Conservation (phyloP, 30 jellyfish, hydroid and myxozoan species). For the Cassiopea xamachana region DNA sequence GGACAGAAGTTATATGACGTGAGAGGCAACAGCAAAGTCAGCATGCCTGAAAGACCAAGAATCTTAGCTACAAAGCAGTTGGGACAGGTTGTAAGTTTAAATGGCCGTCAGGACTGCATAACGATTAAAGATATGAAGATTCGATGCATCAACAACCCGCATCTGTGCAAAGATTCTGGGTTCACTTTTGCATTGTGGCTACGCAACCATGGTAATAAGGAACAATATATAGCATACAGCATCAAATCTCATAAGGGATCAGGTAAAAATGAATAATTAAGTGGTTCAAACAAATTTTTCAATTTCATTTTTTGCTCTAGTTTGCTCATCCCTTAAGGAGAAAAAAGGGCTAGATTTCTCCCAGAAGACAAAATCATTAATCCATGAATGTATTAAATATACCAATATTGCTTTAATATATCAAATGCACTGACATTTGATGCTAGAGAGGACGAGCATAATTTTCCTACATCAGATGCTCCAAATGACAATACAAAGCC, state of each 20-base stretch:
- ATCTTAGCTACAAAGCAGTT: constrained; percentile 22
- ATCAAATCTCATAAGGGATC: background rate
- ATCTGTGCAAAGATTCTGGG: constrained; percentile 23
- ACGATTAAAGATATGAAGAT: background rate
- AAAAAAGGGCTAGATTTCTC: too few species aligned
- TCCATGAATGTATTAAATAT: too few species aligned
- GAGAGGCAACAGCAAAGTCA: constrained; percentile 23
- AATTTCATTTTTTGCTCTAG: too few species aligned
- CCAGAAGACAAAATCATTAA: too few species aligned
- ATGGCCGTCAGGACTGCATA: constrained; percentile 36
- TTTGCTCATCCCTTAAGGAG: too few species aligned
- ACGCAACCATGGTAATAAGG: constrained; percentile 11
- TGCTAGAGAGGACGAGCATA: too few species aligned
- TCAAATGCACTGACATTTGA: too few species aligned
- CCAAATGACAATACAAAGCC: too few species aligned
- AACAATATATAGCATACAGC: constrained; percentile 36
- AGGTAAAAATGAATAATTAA: constrained; percentile 18
- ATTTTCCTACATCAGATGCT: too few species aligned
- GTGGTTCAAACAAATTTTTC: too few species aligned
- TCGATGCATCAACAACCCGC: constrained; percentile 31
- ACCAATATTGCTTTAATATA: too few species aligned
- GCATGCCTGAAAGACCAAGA: background rate
- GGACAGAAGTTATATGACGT: background rate
- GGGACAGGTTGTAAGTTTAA: constrained; percentile 4
- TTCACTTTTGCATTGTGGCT: constrained; percentile 59